Conservation (phyloP, 2,113 vertebrate genomes). For the Telmatochromis brichardi region DNA sequence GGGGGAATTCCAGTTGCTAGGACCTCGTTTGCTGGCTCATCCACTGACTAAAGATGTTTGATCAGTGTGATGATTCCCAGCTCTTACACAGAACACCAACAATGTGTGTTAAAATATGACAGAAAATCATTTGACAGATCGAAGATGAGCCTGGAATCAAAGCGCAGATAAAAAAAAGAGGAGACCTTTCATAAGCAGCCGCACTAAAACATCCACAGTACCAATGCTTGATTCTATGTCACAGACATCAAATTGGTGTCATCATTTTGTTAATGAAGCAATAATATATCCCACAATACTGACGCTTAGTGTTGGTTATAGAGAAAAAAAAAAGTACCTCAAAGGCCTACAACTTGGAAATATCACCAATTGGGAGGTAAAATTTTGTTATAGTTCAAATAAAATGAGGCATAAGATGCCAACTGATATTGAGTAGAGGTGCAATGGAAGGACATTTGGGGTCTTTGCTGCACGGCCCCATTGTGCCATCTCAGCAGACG, state of each 20-base stretch:
- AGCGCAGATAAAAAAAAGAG: neutral
- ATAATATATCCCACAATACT: neutral
- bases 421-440: neutral
- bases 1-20: neutral
- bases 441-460: neutral
- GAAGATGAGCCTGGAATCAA: neutral
- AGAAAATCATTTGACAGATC: neutral
- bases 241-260: neutral
- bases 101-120: neutral
- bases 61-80: neutral
- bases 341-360: neutral
- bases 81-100: neutral
- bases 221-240: neutral
- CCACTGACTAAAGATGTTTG: neutral
- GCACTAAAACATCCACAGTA: neutral
- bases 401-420: neutral
- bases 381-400: neutral
- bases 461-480: neutral
- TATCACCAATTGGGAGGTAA: neutral
- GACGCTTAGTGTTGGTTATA: neutral
- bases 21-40: neutral
- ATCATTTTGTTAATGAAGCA: neutral
- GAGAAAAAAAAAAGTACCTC: neutral
- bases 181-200: neutral
- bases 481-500: neutral